phyloP scores from a whole-genome alignment of 2,888 invertebrate genomes.

The Venusia cambrica region DNA sequence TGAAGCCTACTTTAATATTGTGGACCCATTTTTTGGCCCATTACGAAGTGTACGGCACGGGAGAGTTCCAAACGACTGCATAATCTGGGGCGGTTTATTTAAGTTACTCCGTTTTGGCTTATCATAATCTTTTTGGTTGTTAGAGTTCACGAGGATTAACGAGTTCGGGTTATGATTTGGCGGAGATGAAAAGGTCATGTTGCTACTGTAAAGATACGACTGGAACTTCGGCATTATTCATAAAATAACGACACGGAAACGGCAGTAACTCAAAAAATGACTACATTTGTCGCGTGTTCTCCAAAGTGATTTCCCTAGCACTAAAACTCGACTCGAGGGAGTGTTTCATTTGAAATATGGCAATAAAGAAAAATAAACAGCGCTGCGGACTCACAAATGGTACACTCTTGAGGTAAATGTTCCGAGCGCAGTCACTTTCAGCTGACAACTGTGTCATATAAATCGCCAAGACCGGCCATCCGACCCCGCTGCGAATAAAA shows the following conservation, averaged over 20 bases:
- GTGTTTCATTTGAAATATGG: slow-evolving; percentile 27
- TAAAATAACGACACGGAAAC: slow-evolving; percentile 15
- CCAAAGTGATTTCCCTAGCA: slow-evolving; percentile 26
- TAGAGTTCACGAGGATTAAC: slow-evolving; percentile 39
- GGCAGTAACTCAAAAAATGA: slow-evolving; percentile 17
- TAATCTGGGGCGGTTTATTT: slow-evolving; percentile 46
- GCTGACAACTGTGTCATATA: slow-evolving; percentile 40
- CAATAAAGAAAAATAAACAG: slow-evolving; percentile 30
- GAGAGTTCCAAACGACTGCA: slow-evolving; percentile 46
- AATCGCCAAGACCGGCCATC: slow-evolving; percentile 39
- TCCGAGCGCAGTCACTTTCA: slow-evolving; percentile 33
- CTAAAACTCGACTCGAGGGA: slow-evolving; percentile 26
- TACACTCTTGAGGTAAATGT: slow-evolving; percentile 36
- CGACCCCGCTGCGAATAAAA: slow-evolving; percentile 48
- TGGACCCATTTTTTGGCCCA: slow-evolving; percentile 53
- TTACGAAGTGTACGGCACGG: slow-evolving; percentile 41
- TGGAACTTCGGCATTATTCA: slow-evolving; percentile 8
- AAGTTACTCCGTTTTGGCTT: slow-evolving; percentile 40
- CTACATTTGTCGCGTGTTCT: slow-evolving; percentile 25
- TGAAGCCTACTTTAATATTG: slow-evolving; percentile 60
- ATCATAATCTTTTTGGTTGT: slow-evolving; percentile 45
- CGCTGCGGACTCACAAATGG: slow-evolving; percentile 30
- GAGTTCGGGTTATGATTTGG: slow-evolving; percentile 30
- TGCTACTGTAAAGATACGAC: slow-evolving; percentile 1
- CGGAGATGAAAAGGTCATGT: slow-evolving; percentile 18